Percentiles rank a stretch among this genome's conserved stretches.
These are phyloP conservation scores for Centropus unirufus DNA, from an alignment of 2,113 vertebrate genomes.

Conservation along the genomic window DNA sequence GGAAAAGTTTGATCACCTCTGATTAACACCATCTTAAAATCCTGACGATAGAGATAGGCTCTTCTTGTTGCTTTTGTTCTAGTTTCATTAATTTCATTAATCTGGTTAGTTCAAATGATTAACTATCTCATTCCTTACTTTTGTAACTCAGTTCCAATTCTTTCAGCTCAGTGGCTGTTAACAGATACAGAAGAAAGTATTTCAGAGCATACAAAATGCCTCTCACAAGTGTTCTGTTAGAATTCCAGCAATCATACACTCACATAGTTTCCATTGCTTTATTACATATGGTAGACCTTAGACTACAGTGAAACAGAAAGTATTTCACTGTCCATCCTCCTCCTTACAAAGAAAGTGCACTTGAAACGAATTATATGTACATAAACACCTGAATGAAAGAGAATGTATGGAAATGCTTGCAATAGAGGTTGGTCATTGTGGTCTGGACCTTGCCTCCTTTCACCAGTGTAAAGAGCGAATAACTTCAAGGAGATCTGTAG, in stretches of 20 bases:
- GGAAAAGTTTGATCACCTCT: background rate
- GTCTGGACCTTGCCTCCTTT: background rate
- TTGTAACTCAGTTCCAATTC: background rate
- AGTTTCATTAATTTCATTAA: background rate
- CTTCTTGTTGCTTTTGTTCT: background rate
- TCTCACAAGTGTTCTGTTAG: background rate
- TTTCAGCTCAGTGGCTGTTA: background rate
- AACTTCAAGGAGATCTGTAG: background rate
- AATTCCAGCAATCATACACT: background rate
- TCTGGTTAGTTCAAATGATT: background rate
- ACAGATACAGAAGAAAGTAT: background rate
- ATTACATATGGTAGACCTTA: slow-evolving; percentile 31
- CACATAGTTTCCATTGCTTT: background rate
- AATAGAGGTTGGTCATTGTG: background rate
- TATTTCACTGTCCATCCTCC: background rate
- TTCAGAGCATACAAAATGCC: background rate
- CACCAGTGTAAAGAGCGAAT: rapidly evolving
- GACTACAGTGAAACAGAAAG: background rate
- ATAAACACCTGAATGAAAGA: background rate
- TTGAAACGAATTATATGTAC: background rate
- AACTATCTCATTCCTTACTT: background rate
- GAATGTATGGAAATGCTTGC: background rate
- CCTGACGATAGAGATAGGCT: background rate
- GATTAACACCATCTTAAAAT: background rate
- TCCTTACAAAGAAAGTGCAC: background rate